phyloP scores from a whole-genome alignment of 1,140 invertebrate species.

The Agrilus planipennis region DNA sequence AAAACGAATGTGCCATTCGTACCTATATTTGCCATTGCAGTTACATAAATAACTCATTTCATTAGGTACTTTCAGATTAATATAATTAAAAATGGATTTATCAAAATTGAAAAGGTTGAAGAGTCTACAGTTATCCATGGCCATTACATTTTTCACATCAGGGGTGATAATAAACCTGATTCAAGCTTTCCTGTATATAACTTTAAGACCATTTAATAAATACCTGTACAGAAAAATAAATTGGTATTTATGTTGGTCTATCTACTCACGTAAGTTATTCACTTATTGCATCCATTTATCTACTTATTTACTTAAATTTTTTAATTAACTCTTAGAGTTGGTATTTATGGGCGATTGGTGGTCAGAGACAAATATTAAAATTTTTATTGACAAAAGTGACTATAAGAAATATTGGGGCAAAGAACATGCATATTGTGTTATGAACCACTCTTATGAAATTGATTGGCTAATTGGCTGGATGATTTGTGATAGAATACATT shows the following conservation, averaged over 20 bases:
- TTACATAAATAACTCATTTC: too few relatives aligned
- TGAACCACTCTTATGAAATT: slow-evolving; percentile 94
- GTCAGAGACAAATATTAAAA: slow-evolving; percentile 58
- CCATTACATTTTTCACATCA: slow-evolving; percentile 80
- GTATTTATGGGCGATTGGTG: slow-evolving; percentile 91
- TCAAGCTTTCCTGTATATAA: slow-evolving; percentile 64
- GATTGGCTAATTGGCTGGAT: slow-evolving; percentile 91
- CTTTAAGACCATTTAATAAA: slow-evolving; percentile 62
- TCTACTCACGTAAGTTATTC: slow-evolving; percentile 78
- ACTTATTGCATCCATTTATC: slow-evolving; percentile 11
- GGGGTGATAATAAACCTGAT: slow-evolving; percentile 76
- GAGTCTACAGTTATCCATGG: slow-evolving; percentile 61
- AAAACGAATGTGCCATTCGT: too few relatives aligned
- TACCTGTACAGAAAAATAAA: slow-evolving; percentile 76
- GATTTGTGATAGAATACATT: slow-evolving; percentile 60
- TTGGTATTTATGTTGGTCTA: slow-evolving; percentile 80
- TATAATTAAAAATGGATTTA: slow-evolving; percentile 1
- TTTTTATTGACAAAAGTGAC: slow-evolving; percentile 71
- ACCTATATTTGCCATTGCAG: too few relatives aligned
- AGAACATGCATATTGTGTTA: slow-evolving; percentile 79
- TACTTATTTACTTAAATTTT: slow-evolving; percentile 12
- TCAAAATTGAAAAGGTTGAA: slow-evolving; percentile 4
- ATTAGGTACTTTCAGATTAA: too few relatives aligned
- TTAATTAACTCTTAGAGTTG: slow-evolving; percentile 54
- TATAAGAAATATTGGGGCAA: slow-evolving; percentile 69